Evolutionary conservation across 1,140 invertebrate species (phyloP), one percentile per base, ranked within the genome.

Genomic region (Monochamus saltuarius): DNA sequence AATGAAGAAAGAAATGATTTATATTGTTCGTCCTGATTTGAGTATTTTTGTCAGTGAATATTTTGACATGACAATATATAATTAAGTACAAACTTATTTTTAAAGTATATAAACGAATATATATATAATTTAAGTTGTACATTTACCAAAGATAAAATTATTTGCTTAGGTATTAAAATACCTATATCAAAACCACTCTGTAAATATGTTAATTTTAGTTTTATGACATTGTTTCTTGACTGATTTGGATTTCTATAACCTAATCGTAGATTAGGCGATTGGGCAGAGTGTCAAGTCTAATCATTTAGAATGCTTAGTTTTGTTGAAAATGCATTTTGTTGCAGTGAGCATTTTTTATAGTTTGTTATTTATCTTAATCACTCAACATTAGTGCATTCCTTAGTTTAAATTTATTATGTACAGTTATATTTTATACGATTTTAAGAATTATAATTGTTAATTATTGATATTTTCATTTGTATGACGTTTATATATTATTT

Each of bases 221-320:
- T 35, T 29, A 29, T 29, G 22, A 29, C 22, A 29, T 29, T 29
- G 6, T 59, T 51, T 47, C 43, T 52, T 59, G 57, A 59, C 57
- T 59, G 57, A 59, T 59, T 59, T 43, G 36, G 49, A 59, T 52
- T 50, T 59, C 39, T 38, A 29, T 29, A 59, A 51, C 37, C 43
- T 49, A 58, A 37, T 52, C 46, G 17, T 51, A 38, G 16, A 47
- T 47, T 47, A 29, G 29, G 45, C 29, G 16, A 47, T 47, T 47
- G 13, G 29, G 45, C 29, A 42, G 62, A 64, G 62, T 64, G 62
- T 64, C 37, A 34, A 60, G 38, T 64, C 62, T 64, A 64, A 64
- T 64, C 62, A 64, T 55, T 46, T 57, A 56, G 40, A 51, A 39
- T 37, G 39, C 51, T 51, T 51, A 29, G 36, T 14, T 40, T 47